These are phyloP conservation scores for Dascillus cervinus DNA, from an alignment of 2,888 invertebrate genomes.

Conservation along the genomic window DNA sequence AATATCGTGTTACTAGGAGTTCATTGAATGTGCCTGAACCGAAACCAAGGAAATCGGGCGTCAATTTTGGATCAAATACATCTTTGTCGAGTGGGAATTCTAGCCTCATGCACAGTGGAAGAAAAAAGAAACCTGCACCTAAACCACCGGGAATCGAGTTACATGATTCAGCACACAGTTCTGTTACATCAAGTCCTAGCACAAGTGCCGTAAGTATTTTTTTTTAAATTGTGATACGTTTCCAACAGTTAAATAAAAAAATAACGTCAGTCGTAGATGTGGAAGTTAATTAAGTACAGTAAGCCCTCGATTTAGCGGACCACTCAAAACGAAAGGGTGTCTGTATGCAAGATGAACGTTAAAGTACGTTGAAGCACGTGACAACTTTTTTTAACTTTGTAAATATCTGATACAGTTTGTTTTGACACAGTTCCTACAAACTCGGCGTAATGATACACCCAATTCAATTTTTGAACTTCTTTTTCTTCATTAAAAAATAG, in stretches of 20 bases:
- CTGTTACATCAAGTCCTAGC: constrained; percentile 34
- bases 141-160: constrained; percentile 47
- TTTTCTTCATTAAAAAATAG: too few relatives aligned
- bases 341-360: too few relatives aligned
- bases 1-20: constrained; percentile 35
- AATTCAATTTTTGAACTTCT: too few relatives aligned
- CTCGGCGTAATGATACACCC: too few relatives aligned
- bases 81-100: constrained; percentile 37
- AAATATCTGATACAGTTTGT: constrained; percentile 2
- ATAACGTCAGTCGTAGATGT: too few relatives aligned
- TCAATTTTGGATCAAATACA: constrained; percentile 38
- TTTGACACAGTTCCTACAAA: too few relatives aligned
- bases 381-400: constrained; percentile 1
- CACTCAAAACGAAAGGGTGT: not conserved
- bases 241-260: too few relatives aligned
- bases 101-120: constrained; percentile 35
- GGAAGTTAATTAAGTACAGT: too few relatives aligned
- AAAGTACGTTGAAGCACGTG: too few relatives aligned
- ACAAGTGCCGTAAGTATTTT: constrained; percentile 35
- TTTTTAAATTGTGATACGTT: too few relatives aligned
- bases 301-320: too few relatives aligned
- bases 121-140: constrained; percentile 64
- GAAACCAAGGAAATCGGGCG: constrained; percentile 30
- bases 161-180: constrained; percentile 26
- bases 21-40: constrained; percentile 31